A percentile compares a stretch with the other conserved stretches of the same genome.
Conservation (phyloP, 2,797 vertebrate genomes). For the Cheirogaleus major region DNA sequence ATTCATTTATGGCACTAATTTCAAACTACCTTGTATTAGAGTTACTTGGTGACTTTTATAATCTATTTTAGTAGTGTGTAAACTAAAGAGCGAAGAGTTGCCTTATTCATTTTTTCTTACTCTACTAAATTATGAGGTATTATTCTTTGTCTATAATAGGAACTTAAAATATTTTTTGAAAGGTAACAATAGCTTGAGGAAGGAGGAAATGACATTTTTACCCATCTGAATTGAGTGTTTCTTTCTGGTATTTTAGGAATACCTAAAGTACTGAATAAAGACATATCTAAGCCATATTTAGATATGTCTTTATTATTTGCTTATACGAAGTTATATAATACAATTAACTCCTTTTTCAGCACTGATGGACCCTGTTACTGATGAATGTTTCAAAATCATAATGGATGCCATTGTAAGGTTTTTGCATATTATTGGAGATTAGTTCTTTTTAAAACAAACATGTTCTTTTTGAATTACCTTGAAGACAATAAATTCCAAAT, state of each 20-base stretch:
- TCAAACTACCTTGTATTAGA: neutral
- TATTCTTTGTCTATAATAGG: neutral
- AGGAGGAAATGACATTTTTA: neutral
- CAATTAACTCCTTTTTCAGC: slow-evolving; percentile 65
- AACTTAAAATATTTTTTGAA: slow-evolving; percentile 41
- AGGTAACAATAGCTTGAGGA: neutral
- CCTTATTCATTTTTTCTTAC: neutral
- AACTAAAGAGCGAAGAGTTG: slow-evolving; percentile 30
- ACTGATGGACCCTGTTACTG: slow-evolving; percentile 49
- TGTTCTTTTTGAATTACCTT: slow-evolving; percentile 62
- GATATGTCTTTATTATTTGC: neutral
- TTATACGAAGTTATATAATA: slow-evolving; percentile 67
- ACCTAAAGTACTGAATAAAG: slow-evolving; percentile 29
- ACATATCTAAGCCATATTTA: slow-evolving; percentile 17
- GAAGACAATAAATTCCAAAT: slow-evolving; percentile 35
- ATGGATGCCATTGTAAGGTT: slow-evolving; percentile 14
- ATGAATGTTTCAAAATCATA: slow-evolving; percentile 52
- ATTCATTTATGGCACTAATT: neutral
- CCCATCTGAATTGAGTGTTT: neutral
- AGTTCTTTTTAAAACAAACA: slow-evolving; percentile 45
- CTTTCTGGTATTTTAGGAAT: slow-evolving; percentile 53
- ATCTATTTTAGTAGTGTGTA: neutral
- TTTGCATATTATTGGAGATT: slow-evolving; percentile 43
- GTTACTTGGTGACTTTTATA: neutral
- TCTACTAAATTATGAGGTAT: slow-evolving; percentile 32